Evolutionary conservation across 2,888 invertebrate genomes (phyloP).

Genomic region (Zeuzera pyrina): DNA sequence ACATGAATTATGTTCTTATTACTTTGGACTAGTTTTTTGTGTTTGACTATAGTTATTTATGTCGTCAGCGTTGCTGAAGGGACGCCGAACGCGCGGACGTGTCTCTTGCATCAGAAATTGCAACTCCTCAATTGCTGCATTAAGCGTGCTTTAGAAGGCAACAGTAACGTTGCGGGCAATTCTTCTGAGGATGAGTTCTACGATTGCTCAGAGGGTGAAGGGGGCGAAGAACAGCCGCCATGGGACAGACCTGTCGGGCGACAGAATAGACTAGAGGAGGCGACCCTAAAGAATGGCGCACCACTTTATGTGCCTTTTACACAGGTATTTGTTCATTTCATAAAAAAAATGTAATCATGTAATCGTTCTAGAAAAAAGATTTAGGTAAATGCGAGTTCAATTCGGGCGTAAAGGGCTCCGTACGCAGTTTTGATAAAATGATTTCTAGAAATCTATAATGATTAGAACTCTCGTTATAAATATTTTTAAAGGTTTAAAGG

Average conservation of each 20-base stretch:
- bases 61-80: slow-evolving; percentile 82
- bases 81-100: slow-evolving; percentile 89
- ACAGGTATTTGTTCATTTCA: slow-evolving; percentile 35
- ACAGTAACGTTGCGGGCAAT: slow-evolving; percentile 45
- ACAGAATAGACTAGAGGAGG: slow-evolving; percentile 43
- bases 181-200: slow-evolving; percentile 82
- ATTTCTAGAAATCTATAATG: no score
- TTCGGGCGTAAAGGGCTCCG: no score
- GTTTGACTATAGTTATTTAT: slow-evolving; percentile 20
- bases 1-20: slow-evolving; percentile 21
- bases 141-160: slow-evolving; percentile 69
- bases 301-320: slow-evolving; percentile 57
- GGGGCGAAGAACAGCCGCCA: slow-evolving; percentile 57
- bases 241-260: slow-evolving; percentile 57
- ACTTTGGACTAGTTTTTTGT: slow-evolving; percentile 9
- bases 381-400: no score
- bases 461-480: no score
- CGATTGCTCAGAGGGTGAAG: slow-evolving; percentile 79
- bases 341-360: no score
- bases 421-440: no score
- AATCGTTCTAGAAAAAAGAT: no score
- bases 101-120: slow-evolving; percentile 94
- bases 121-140: slow-evolving; percentile 90
- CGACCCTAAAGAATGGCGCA: slow-evolving; percentile 50
- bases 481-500: no score